A percentile compares a stretch with the other conserved stretches of the same genome.
Conservation (phyloP, 2,888 invertebrate species). For the Augiades crinisus region DNA sequence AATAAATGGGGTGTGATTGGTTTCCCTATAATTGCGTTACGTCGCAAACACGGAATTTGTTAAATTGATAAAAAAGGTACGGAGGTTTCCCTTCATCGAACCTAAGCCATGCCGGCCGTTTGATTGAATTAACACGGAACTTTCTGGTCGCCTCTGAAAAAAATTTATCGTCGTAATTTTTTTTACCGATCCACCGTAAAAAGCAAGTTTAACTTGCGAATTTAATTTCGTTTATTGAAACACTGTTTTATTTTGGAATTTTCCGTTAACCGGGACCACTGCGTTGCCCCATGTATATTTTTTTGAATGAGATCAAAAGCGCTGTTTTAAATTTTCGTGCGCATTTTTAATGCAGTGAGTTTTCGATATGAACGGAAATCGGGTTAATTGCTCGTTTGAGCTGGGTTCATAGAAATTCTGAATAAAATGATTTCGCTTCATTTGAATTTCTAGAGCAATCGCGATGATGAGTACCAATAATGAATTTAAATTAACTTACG, state of each 20-base stretch:
- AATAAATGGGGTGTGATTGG: constrained; percentile 19
- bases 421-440: too few species aligned
- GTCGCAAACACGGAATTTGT: constrained; percentile 16
- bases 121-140: constrained; percentile 78
- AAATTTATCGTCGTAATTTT: constrained; percentile 69
- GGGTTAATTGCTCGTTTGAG: background rate
- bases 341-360: constrained; percentile 2
- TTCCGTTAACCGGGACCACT: constrained; percentile 42
- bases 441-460: too few species aligned
- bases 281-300: constrained; percentile 25
- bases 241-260: constrained; percentile 46
- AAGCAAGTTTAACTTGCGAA: constrained; percentile 56
- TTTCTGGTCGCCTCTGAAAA: constrained; percentile 58
- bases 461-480: too few species aligned
- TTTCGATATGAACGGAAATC: background rate
- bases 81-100: constrained; percentile 62
- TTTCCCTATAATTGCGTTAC: constrained; percentile 16
- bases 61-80: constrained; percentile 46
- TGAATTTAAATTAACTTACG: too few species aligned
- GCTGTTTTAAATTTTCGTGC: constrained; percentile 8
- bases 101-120: constrained; percentile 60
- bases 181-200: constrained; percentile 54
- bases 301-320: constrained; percentile 12
- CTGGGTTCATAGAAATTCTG: too few species aligned
- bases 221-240: constrained; percentile 59